These are phyloP conservation scores for Listronotus oregonensis DNA, from an alignment of 1,140 invertebrate genomes.

Conservation along the genomic window DNA sequence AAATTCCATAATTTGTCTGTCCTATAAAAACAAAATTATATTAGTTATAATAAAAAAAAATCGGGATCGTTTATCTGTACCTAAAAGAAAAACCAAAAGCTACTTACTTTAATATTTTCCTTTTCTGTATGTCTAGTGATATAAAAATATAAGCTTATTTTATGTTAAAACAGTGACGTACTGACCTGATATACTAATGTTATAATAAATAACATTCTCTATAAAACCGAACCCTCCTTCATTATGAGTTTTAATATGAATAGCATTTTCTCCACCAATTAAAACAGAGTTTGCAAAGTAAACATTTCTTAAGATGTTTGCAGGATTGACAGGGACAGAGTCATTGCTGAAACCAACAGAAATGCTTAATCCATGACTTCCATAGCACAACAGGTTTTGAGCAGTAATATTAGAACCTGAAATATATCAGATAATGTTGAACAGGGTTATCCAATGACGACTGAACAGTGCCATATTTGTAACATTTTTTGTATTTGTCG, in stretches of 20 bases:
- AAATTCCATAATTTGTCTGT: too few species aligned
- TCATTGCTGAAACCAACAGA: slow-evolving; percentile 12
- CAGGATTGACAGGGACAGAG: slow-evolving; percentile 1
- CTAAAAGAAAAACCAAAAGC: neutral
- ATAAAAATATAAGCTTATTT: too few species aligned
- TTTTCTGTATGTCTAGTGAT: too few species aligned
- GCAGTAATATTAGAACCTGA: slow-evolving; percentile 14
- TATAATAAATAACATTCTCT: neutral
- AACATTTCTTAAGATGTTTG: slow-evolving; percentile 2
- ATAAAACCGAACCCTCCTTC: slow-evolving; percentile 4
- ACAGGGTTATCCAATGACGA: neutral
- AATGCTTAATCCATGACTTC: slow-evolving; percentile 14
- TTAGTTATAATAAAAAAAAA: neutral
- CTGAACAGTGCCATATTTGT: neutral
- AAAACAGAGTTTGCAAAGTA: neutral
- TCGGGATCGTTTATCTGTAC: too few species aligned
- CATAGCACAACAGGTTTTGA: slow-evolving; percentile 5
- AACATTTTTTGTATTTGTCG: neutral
- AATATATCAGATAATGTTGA: too few species aligned
- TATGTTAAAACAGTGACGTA: too few species aligned
- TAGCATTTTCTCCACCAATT: slow-evolving; percentile 1
- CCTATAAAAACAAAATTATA: too few species aligned
- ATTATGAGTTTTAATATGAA: slow-evolving; percentile 17
- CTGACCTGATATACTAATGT: slow-evolving; percentile 4
- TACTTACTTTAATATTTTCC: too few species aligned